Conservation (phyloP, 2,113 vertebrate species). For the Hystrix cristata region DNA sequence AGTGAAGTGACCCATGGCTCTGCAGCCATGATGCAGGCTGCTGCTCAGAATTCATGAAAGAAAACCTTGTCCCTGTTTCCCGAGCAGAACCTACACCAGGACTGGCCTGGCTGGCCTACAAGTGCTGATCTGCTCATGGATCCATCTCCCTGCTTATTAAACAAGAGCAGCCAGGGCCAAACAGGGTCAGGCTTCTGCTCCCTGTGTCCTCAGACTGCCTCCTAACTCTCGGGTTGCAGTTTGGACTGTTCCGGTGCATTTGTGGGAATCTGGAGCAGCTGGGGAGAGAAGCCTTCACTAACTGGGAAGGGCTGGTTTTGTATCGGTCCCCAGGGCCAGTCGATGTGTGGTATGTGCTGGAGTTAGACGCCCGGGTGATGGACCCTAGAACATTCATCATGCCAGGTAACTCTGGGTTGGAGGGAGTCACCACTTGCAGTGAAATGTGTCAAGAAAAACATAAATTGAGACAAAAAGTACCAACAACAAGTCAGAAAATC, state of each 20-base stretch:
- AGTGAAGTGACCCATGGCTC: background rate
- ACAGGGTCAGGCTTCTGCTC: background rate
- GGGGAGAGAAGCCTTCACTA: background rate
- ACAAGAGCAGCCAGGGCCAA: background rate
- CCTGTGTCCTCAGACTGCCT: rapidly evolving
- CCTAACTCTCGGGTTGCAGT: background rate
- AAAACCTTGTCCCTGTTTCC: background rate
- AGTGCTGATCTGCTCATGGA: background rate
- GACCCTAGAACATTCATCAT: background rate
- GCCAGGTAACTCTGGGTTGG: background rate
- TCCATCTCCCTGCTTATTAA: background rate
- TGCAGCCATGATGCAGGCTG: background rate
- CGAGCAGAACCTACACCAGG: too few species aligned
- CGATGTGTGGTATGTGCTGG: rapidly evolving
- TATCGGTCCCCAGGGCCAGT: background rate
- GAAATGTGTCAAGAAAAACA: constrained; percentile 57
- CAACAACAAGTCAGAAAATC: background rate
- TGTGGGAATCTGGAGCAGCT: background rate
- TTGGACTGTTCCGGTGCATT: background rate
- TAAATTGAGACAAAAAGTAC: background rate
- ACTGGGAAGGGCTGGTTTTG: background rate
- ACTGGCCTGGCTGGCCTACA: background rate
- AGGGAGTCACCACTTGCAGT: background rate
- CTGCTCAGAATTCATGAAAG: background rate
- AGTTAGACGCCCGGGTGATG: background rate